Evolutionary conservation across 2,888 invertebrate species (phyloP).

Genomic region (Resseliella maxima): DNA sequence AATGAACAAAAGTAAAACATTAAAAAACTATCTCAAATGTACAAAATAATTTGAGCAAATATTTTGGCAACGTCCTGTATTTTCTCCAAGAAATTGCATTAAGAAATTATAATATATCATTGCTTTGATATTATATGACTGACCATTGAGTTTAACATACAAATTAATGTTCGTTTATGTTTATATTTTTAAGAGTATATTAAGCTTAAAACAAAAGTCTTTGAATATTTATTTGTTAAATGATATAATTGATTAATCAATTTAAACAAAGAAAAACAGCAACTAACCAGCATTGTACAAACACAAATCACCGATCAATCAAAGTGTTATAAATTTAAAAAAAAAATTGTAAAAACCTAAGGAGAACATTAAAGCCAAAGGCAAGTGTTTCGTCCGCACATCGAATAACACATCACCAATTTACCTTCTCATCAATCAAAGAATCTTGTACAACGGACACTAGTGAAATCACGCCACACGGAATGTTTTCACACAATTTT

Average conservation of each 20-base stretch:
- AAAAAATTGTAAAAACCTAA: slow-evolving; percentile 25
- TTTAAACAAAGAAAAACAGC: slow-evolving; percentile 11
- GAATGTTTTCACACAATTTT: slow-evolving; percentile 1
- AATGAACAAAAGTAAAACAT: too few relatives aligned
- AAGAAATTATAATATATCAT: not conserved
- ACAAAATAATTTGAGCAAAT: too few relatives aligned
- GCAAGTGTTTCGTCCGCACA: slow-evolving; percentile 61
- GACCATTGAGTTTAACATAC: not conserved
- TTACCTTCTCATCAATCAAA: slow-evolving; percentile 17
- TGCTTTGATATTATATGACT: not conserved
- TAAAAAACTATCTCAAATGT: too few relatives aligned
- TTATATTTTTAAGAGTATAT: slow-evolving; percentile 27
- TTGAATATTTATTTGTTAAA: not conserved
- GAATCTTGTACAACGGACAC: not conserved
- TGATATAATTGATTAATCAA: not conserved
- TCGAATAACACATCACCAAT: slow-evolving; percentile 18
- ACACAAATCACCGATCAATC: not conserved
- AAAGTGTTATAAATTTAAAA: not conserved
- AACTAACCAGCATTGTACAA: slow-evolving; percentile 23
- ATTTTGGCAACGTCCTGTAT: not conserved
- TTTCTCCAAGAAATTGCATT: not conserved
- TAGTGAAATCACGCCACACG: not conserved
- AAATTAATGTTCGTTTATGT: not conserved
- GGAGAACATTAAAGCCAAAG: slow-evolving; percentile 63
- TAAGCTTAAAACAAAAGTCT: not conserved